A percentile compares a stretch with the other conserved stretches of the same genome.
Conservation (phyloP, 2,113 vertebrate genomes). For the Psittacus erithacus region DNA sequence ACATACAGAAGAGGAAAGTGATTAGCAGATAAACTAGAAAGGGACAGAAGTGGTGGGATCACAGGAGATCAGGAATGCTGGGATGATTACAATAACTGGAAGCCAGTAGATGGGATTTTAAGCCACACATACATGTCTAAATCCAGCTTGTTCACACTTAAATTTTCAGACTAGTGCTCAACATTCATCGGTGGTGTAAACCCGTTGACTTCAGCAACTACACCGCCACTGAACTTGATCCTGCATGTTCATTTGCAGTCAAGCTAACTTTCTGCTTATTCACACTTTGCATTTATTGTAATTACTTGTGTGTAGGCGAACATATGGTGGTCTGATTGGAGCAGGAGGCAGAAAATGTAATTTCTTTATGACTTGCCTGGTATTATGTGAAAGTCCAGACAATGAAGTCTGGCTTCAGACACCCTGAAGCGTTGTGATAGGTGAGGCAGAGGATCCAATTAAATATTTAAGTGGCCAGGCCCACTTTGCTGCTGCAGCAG, state of each 20-base stretch:
- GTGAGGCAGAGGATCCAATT: constrained; percentile 46
- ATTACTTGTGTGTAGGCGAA: background rate
- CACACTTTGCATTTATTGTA: background rate
- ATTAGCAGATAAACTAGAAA: background rate
- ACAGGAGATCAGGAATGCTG: background rate
- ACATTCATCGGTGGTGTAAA: background rate
- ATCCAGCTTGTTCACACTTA: background rate
- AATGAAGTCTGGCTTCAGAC: background rate
- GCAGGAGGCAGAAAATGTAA: background rate
- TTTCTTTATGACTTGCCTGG: background rate
- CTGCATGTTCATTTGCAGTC: background rate
- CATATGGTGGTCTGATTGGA: background rate
- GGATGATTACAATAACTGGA: background rate
- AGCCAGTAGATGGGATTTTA: background rate
- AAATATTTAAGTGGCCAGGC: constrained; percentile 76
- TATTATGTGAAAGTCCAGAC: background rate
- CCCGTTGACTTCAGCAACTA: background rate
- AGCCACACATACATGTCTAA: background rate
- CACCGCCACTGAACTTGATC: background rate
- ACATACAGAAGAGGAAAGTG: background rate
- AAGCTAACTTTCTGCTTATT: background rate
- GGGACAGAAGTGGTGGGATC: background rate
- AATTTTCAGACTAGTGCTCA: background rate
- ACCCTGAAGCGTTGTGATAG: constrained; percentile 3
- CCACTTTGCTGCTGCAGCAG: constrained; percentile 50